phyloP scores from a whole-genome alignment of 2,113 vertebrate genomes.

The Anser cygnoides region DNA sequence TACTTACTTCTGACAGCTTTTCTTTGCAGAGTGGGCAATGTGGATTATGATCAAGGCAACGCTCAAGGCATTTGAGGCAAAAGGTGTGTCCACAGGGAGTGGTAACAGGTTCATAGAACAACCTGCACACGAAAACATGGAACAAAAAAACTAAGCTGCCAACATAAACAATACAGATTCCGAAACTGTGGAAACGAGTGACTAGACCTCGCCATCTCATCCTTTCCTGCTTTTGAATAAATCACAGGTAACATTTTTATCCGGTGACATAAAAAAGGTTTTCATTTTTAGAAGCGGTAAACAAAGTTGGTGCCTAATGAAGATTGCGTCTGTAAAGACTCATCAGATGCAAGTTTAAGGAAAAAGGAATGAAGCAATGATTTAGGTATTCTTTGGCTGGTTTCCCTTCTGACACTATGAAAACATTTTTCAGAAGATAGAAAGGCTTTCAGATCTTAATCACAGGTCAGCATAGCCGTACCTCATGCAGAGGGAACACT shows the following conservation, averaged over 20 bases:
- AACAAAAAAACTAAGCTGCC: conserved; percentile 19
- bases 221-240: not conserved
- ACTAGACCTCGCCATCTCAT: not conserved
- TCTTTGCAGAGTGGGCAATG: conserved; percentile 94
- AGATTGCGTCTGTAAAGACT: not conserved
- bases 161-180: not conserved
- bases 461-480: conserved; percentile 33
- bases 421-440: not conserved
- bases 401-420: not conserved
- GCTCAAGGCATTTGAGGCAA: conserved; percentile 94
- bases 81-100: conserved; percentile 93
- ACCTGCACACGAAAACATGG: conserved; percentile 69
- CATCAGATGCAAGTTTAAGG: not conserved
- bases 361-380: not conserved
- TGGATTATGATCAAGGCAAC: conserved; percentile 90
- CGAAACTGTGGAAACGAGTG: not conserved
- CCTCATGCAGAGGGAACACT: conserved; percentile 97
- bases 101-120: conserved; percentile 93
- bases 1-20: conserved; percentile 87
- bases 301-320: not conserved
- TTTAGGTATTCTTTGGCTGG: not conserved
- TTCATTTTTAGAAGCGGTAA: not conserved
- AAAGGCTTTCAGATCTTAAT: not conserved
- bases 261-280: not conserved
- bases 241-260: not conserved